These are phyloP conservation scores for Actinia tenebrosa DNA, from an alignment of 64 coral and sea anemone genomes.

Conservation along the genomic window DNA sequence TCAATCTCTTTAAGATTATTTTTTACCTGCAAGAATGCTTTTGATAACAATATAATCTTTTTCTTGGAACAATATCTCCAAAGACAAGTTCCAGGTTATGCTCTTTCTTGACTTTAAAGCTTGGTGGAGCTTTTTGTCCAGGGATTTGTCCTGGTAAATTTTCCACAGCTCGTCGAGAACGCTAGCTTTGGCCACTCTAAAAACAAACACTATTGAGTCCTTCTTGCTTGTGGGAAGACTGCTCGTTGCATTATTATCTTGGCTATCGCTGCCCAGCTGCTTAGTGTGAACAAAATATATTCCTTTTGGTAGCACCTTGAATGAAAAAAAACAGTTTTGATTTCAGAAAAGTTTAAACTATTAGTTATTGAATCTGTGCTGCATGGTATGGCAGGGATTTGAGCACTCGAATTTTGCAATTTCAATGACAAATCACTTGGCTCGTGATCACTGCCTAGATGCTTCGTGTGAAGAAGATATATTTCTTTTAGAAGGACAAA, in stretches of 20 bases:
- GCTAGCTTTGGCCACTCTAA: not conserved
- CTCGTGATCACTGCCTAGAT: too few species aligned
- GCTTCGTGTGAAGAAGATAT: too few species aligned
- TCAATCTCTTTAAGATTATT: too few species aligned
- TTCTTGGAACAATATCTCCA: slow-evolving; percentile 10
- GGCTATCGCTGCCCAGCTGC: not conserved
- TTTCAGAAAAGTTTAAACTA: too few species aligned
- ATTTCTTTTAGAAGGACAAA: too few species aligned
- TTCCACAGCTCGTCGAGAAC: not conserved
- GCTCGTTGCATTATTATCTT: not conserved
- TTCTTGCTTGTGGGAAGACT: not conserved
- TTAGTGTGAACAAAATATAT: not conserved
- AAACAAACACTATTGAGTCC: slow-evolving; percentile 8
- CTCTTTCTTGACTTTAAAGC: not conserved
- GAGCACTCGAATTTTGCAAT: too few species aligned
- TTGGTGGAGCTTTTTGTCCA: not conserved
- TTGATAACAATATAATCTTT: not conserved
- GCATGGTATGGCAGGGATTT: too few species aligned
- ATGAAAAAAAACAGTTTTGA: not conserved
- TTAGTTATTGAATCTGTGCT: too few species aligned
- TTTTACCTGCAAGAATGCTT: not conserved
- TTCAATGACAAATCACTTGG: too few species aligned
- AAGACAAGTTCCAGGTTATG: not conserved
- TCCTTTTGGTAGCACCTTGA: slow-evolving; percentile 9
- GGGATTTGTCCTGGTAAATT: not conserved